Conservation (phyloP, 2,797 vertebrate species). For the Acanthis flammea region DNA sequence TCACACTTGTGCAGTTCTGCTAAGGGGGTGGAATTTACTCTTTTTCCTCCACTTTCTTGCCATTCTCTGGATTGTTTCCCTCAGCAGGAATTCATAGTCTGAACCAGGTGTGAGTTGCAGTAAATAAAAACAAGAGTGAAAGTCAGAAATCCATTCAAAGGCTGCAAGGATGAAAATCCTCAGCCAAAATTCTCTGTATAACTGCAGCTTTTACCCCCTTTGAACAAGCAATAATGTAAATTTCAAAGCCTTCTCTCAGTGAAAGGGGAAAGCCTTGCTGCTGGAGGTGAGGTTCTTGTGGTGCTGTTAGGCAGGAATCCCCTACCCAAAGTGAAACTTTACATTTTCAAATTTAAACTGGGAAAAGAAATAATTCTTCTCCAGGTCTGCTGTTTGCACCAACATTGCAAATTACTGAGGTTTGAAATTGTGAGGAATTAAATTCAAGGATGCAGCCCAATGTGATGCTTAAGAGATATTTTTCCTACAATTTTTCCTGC, state of each 20-base stretch:
- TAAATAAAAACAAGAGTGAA: neutral
- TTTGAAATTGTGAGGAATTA: neutral
- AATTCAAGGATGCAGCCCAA: neutral
- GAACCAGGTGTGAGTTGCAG: neutral
- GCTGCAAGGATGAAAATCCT: neutral
- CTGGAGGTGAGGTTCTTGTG: neutral
- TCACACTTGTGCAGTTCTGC: neutral
- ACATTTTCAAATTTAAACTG: neutral
- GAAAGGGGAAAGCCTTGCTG: neutral
- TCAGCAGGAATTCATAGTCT: neutral
- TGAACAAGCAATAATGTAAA: neutral
- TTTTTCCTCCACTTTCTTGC: neutral
- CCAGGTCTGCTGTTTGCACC: neutral
- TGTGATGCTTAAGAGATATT: neutral
- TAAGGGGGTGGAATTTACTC: neutral
- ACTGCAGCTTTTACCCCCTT: neutral
- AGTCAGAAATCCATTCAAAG: neutral
- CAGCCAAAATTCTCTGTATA: fast-evolving
- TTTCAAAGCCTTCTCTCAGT: fast-evolving
- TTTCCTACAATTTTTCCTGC: neutral
- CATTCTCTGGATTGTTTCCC: neutral
- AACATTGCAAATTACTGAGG: neutral
- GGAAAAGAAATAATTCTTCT: neutral
- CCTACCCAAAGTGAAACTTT: neutral
- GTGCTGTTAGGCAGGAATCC: neutral